Evolutionary conservation across 2,888 invertebrate species (phyloP).

Genomic region (Ophioninae sp.): DNA sequence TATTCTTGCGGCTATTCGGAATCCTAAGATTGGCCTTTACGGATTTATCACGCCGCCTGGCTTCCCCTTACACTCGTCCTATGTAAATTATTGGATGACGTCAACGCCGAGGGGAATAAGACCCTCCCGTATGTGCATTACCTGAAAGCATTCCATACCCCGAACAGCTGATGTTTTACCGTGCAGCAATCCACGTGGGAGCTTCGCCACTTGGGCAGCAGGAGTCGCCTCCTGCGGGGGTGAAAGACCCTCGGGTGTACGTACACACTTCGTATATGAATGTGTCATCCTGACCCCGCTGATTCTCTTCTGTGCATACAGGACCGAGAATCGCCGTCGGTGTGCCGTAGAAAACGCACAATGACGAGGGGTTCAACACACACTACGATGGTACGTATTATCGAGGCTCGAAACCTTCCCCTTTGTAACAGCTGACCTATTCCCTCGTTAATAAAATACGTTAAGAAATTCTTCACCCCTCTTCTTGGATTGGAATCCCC

Average conservation of each 20-base stretch:
- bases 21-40: slow-evolving; percentile 20
- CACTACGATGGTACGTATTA: slow-evolving; percentile 59
- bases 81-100: slow-evolving; percentile 47
- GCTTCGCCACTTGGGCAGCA: slow-evolving; percentile 56
- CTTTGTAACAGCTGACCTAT: slow-evolving; percentile 77
- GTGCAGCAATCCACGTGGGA: slow-evolving; percentile 65
- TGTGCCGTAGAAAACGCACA: slow-evolving; percentile 3
- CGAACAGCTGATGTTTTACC: slow-evolving; percentile 77
- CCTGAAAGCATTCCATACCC: background rate
- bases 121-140: slow-evolving; percentile 13
- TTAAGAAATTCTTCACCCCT: slow-evolving; percentile 68
- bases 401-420: slow-evolving; percentile 39
- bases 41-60: slow-evolving; percentile 65
- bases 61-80: slow-evolving; percentile 13
- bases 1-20: background rate
- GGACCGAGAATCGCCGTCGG: slow-evolving; percentile 55
- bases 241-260: slow-evolving; percentile 31
- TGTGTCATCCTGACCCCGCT: background rate
- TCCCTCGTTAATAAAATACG: slow-evolving; percentile 80
- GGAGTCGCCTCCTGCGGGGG: slow-evolving; percentile 57
- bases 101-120: background rate
- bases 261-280: background rate
- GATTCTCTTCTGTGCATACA: slow-evolving; percentile 42
- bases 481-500: background rate
- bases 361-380: slow-evolving; percentile 54